phyloP scores from a whole-genome alignment of 53 echinoderm and acorn worm species.

The Zoroaster sp. region DNA sequence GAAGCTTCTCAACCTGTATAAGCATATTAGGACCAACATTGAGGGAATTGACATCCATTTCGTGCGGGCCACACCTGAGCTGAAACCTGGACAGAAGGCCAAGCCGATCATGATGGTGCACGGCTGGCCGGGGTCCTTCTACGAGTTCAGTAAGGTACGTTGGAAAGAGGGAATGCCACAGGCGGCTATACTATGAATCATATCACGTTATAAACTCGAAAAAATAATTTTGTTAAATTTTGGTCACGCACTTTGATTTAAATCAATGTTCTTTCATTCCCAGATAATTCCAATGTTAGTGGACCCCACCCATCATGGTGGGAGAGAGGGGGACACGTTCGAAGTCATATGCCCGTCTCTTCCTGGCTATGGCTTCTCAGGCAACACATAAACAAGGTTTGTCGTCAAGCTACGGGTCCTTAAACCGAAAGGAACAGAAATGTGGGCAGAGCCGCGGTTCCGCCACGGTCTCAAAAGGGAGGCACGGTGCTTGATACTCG shows the following conservation, averaged over 20 bases:
- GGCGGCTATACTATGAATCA: not conserved
- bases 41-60: slow-evolving; percentile 91
- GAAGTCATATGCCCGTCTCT: slow-evolving; percentile 89
- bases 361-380: slow-evolving; percentile 94
- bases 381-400: slow-evolving; percentile 88
- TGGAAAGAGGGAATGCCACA: too few species aligned
- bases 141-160: slow-evolving; percentile 83
- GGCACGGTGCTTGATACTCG: too few species aligned
- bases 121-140: slow-evolving; percentile 89
- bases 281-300: slow-evolving; percentile 84
- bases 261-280: not conserved
- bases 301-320: slow-evolving; percentile 72
- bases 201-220: too few species aligned
- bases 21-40: slow-evolving; percentile 80
- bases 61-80: slow-evolving; percentile 70
- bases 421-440: too few species aligned
- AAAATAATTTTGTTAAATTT: too few species aligned
- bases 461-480: too few species aligned
- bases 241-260: too few species aligned
- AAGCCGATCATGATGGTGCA: slow-evolving; percentile 83
- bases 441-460: too few species aligned
- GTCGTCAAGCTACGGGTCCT: too few species aligned
- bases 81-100: slow-evolving; percentile 75
- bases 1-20: slow-evolving; percentile 70
- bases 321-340: slow-evolving; percentile 71